Evolutionary conservation across 2,797 vertebrate genomes (phyloP).

Genomic region (Sebastes wilsoni): DNA sequence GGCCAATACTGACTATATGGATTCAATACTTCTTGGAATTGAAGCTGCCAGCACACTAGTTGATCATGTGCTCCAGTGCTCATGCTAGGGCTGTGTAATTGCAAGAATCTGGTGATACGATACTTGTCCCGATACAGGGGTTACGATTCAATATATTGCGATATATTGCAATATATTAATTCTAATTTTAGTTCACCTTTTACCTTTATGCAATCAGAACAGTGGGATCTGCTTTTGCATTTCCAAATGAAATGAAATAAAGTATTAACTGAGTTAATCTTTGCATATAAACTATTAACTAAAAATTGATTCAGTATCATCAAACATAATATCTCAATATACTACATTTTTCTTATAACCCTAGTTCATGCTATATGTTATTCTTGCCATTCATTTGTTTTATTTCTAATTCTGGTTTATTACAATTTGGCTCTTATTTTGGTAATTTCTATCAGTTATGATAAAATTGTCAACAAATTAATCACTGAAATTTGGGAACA

Average conservation of each 20-base stretch:
- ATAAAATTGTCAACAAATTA: fast-evolving
- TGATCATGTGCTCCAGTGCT: background rate
- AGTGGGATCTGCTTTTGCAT: too few relatives aligned
- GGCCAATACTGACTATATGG: background rate
- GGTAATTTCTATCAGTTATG: background rate
- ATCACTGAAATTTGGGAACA: background rate
- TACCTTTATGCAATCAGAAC: too few relatives aligned
- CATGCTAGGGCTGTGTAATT: background rate
- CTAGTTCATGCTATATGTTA: background rate
- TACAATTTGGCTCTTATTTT: background rate
- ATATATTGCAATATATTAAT: too few relatives aligned
- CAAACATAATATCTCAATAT: too few relatives aligned
- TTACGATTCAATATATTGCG: too few relatives aligned
- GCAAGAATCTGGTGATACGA: too few relatives aligned
- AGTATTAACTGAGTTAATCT: too few relatives aligned
- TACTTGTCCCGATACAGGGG: fast-evolving
- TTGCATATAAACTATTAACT: too few relatives aligned
- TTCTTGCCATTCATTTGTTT: background rate
- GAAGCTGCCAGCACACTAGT: background rate
- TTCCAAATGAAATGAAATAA: too few relatives aligned
- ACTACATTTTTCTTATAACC: too few relatives aligned
- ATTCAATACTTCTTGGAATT: background rate
- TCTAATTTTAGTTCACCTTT: too few relatives aligned
- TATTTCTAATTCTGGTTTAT: background rate
- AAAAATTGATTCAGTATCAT: too few relatives aligned